Conservation (phyloP, 2,797 vertebrate genomes). For the Sternotherus odoratus region DNA sequence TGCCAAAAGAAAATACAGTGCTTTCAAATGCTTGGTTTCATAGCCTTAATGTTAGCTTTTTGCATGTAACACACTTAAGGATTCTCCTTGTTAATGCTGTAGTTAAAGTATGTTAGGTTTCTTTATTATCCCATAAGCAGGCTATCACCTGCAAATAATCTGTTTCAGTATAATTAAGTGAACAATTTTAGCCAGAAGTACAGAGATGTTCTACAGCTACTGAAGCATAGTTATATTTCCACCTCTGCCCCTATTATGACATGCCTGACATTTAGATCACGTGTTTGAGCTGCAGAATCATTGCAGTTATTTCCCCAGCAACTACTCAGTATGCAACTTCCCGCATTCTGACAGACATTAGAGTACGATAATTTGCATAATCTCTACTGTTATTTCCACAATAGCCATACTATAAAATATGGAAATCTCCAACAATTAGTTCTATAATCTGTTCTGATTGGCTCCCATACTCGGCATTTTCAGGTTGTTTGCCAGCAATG, state of each 20-base stretch:
- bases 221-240: not conserved
- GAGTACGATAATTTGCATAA: not conserved
- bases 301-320: not conserved
- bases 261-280: not conserved
- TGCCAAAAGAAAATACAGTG: not conserved
- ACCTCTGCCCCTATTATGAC: not conserved
- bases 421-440: conserved; percentile 14
- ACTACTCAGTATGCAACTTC: not conserved
- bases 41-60: not conserved
- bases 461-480: not conserved
- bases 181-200: not conserved
- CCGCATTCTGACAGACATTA: not conserved
- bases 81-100: not conserved
- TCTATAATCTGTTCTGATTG: not conserved
- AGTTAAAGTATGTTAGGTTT: not conserved
- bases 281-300: not conserved
- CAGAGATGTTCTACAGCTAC: not conserved
- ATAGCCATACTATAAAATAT: not conserved
- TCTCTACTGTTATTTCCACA: conserved; percentile 20
- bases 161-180: not conserved
- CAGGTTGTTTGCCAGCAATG: not conserved
- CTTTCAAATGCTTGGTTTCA: not conserved
- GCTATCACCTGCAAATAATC: not conserved
- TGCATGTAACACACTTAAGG: not conserved
- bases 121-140: not conserved